These are phyloP conservation scores for Bothrops jararaca DNA, from an alignment of 2,113 vertebrate species.

Conservation along the genomic window DNA sequence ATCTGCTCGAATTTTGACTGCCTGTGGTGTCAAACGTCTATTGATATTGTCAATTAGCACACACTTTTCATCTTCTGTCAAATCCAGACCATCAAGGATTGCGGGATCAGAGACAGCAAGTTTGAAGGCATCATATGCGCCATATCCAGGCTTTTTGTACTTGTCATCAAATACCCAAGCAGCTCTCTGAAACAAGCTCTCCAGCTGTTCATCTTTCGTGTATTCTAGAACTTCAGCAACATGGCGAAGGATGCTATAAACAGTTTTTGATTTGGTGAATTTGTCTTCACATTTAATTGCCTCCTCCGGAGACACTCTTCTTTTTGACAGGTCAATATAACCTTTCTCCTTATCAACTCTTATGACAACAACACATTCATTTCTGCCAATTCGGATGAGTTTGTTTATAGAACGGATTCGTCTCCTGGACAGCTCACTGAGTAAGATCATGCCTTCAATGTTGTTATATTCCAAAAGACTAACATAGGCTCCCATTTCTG, in stretches of 20 bases:
- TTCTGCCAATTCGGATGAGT: conserved; percentile 96
- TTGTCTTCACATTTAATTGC: conserved; percentile 99
- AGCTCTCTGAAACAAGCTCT: conserved; percentile 94
- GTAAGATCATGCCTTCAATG: conserved; percentile 98
- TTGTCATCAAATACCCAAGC: conserved; percentile 99
- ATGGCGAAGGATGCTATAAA: conserved; percentile 96
- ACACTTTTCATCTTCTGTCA: conserved; percentile 89
- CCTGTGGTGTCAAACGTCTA: conserved; percentile 94
- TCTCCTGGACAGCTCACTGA: conserved; percentile 92
- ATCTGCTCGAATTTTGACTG: conserved; percentile 98
- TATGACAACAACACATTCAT: conserved; percentile 96
- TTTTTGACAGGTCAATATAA: conserved; percentile 97
- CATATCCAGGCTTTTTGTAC: conserved; percentile 94
- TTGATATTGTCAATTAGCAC: conserved; percentile 97
- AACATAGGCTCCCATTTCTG: conserved; percentile 98
- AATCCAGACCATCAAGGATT: conserved; percentile 89
- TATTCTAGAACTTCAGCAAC: conserved; percentile 96
- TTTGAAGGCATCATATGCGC: conserved; percentile 97
- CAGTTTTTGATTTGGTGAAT: conserved; percentile 99
- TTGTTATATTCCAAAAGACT: conserved; percentile 98
- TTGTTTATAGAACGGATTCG: conserved; percentile 99
- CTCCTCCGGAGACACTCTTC: conserved; percentile 98
- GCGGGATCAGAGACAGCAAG: conserved; percentile 94
- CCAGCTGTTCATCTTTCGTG: conserved; percentile 94
- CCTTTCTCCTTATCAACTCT: conserved; percentile 98